Conservation (phyloP, 2,113 vertebrate species). For the Condylura cristata region DNA sequence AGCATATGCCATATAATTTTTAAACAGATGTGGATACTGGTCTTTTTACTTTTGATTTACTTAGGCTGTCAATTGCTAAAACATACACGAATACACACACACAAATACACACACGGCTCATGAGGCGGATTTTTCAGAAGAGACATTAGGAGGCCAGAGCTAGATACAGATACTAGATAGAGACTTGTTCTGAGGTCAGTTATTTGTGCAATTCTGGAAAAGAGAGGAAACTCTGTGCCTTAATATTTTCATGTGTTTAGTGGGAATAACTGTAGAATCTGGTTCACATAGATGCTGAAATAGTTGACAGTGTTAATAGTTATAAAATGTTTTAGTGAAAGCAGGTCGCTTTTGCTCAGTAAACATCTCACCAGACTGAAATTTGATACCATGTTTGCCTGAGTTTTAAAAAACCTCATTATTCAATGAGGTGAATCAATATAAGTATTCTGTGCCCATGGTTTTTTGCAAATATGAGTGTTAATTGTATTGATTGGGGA, state of each 20-base stretch:
- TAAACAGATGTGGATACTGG: background rate
- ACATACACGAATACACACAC: background rate
- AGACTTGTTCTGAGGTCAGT: background rate
- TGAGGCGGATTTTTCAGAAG: background rate
- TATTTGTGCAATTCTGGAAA: background rate
- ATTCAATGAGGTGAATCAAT: background rate
- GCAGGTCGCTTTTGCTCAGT: background rate
- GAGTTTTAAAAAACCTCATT: background rate
- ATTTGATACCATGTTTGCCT: background rate
- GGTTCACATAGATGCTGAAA: background rate
- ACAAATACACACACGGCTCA: background rate
- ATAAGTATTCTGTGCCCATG: background rate
- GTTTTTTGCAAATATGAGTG: background rate
- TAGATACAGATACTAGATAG: background rate
- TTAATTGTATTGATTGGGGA: background rate
- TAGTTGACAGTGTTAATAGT: background rate
- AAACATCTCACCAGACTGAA: background rate
- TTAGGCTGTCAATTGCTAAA: background rate
- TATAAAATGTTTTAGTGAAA: background rate
- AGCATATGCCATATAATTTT: background rate
- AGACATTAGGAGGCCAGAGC: background rate
- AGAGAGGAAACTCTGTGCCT: background rate
- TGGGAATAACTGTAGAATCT: background rate
- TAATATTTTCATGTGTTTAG: background rate
- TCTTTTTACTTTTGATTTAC: background rate